Base-by-base conservation (phyloP, 1,140 invertebrate genomes). In the Phortica variegata region DNA sequence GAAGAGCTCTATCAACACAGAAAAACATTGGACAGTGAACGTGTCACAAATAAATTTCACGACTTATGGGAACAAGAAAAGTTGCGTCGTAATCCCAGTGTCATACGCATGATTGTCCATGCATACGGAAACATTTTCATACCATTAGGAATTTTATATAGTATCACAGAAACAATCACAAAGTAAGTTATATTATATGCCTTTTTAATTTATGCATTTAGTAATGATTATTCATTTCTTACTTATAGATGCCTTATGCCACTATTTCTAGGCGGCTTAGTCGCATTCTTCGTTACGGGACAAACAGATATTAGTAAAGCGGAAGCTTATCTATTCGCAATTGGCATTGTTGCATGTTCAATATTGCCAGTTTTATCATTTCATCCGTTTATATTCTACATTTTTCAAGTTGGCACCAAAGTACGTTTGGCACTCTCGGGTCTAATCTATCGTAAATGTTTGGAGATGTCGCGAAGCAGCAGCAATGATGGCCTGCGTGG, bases 391-490 rank as follows among this genome's bases (percentile, higher is more conserved):
- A 85, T 91, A 74, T 84, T 90, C 62, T 84, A 80, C 34, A 82
- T 91, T 9, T 69, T 87, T 20, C 81, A 87, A 63, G 79, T 86
- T 59, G 85, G 85, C 17, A 86, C 87, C 80, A 87, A 89, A 72
- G 80, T 91, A 49, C 78, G 91, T 7, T 79, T 93, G 1, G 88
- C 85, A 0, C 86, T 86, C 51, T 91, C 88, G 43, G 87, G 89
- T 0, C 72, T 94, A 0, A 85, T 94, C 42, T 95, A 93, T 66
- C 84, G 87, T 73, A 90, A 94, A 83, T 85, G 87, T 76, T 63
- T 87, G 32, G 77, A 76, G 55, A 60, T 87, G 0, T 84, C 82
- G 5, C 80, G 79, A 53, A 82, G 80, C n/a, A 85, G 89, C n/a
- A 75, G 91, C 13, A 84, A 84, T 0, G 83, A 88, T 71, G 90